Evolutionary conservation across 2,888 invertebrate genomes (phyloP), one percentile per base, ranked within the genome.

Genomic region (Cephonodes hylas): DNA sequence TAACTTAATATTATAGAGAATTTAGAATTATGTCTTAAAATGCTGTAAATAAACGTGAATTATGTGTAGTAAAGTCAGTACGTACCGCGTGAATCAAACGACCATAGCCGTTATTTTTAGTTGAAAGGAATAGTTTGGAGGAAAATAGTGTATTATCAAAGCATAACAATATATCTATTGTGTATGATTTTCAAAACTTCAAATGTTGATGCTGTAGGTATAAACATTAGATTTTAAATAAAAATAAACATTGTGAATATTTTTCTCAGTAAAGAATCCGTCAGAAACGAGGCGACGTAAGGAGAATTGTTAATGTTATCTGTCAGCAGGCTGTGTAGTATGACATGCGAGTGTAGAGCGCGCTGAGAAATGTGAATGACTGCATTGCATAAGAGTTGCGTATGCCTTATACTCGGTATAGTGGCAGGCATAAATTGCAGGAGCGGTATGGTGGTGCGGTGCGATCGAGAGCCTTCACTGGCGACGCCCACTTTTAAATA

Each of bases 401-500:
- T 53, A 53, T 31, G 38, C 38, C 38, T 3, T 38, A 38, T 31
- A 10, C 8, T 53, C 20, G 10, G 20, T 20, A 18, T 44, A 20
- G 44, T 7, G 38, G 44, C 44, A 44, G 25, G 23, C 4, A 25
- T 46, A 46, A 46, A 38, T 23, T n/a, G 46, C 46, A 22, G 13
- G 22, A 13, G 5, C 23, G n/a, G n/a, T 46, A 27, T 31, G 27
- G 31, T 53, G 31, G 18, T 27, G 53, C 10, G 53, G 18, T 18
- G 53, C 18, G 53, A 27, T 53, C 18, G 27, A 53, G 53, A 53
- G 48, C 18, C 31, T 18, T 31, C 53, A 10, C n/a, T 10, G 53
- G 53, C 53, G 53, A 31, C 53, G 10, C 18, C 31, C 10, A 31
- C 53, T 48, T 67, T 66, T 67, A 69, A 70, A 72, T 71, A 79